Evolutionary conservation across 2,113 vertebrate genomes (phyloP).

Genomic region (Silurus asotus): DNA sequence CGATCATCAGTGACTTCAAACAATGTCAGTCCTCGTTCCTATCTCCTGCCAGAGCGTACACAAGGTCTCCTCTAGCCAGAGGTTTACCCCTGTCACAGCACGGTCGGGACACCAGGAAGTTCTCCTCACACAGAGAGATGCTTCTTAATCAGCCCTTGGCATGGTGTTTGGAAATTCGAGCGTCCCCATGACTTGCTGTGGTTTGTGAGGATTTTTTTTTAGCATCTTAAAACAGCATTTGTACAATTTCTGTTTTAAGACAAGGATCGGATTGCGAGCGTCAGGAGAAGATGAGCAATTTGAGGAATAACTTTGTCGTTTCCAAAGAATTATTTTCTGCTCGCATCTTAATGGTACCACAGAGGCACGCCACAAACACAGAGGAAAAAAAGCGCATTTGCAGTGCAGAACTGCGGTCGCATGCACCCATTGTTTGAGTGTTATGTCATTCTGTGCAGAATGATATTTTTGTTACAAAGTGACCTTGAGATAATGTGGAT

Average conservation of each 20-base stretch:
- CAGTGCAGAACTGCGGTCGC: background rate
- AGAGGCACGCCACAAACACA: slow-evolving; percentile 33
- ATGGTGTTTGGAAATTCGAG: slow-evolving; percentile 57
- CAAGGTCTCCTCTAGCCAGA: slow-evolving; percentile 46
- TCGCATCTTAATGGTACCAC: slow-evolving; percentile 46
- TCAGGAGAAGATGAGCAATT: slow-evolving; percentile 60
- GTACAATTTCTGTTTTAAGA: slow-evolving; percentile 56
- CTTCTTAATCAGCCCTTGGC: slow-evolving; percentile 58
- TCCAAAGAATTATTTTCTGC: slow-evolving; percentile 39
- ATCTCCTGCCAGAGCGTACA: slow-evolving; percentile 34
- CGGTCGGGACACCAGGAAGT: slow-evolving; percentile 53
- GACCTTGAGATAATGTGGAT: slow-evolving; percentile 41
- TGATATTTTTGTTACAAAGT: background rate
- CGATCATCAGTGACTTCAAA: slow-evolving; percentile 47
- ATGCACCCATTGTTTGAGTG: slow-evolving; percentile 3
- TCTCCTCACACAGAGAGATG: slow-evolving; percentile 60
- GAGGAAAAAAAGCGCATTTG: slow-evolving; percentile 1
- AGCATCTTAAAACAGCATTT: slow-evolving; percentile 57
- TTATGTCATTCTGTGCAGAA: slow-evolving; percentile 16
- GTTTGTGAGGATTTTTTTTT: slow-evolving; percentile 56
- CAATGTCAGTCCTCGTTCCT: slow-evolving; percentile 49
- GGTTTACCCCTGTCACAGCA: slow-evolving; percentile 48
- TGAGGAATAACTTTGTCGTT: slow-evolving; percentile 50
- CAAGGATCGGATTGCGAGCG: slow-evolving; percentile 55
- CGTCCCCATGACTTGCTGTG: slow-evolving; percentile 51